Percentiles rank a stretch among this genome's conserved stretches.
Evolutionary conservation across 2,113 vertebrate genomes (phyloP).

Genomic region (Mormoops blainvillei): DNA sequence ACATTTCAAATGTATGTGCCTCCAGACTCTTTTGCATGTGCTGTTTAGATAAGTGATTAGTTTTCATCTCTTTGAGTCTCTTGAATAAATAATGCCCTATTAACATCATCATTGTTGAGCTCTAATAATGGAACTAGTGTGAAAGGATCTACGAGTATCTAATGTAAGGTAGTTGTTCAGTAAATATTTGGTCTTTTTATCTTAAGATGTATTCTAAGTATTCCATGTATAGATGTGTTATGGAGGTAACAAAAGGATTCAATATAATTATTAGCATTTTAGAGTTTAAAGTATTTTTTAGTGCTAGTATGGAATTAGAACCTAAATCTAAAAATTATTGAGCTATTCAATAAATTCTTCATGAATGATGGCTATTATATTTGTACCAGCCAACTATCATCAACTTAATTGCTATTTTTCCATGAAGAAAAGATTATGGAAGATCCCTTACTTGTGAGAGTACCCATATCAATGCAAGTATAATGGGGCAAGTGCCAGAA

Average conservation of each 20-base stretch:
- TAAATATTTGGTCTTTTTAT: constrained; percentile 38
- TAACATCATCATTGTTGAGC: neutral
- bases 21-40: neutral
- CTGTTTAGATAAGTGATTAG: neutral
- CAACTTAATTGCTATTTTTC: constrained; percentile 10
- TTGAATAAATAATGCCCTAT: constrained; percentile 16
- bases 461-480: neutral
- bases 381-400: neutral
- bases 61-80: constrained; percentile 12
- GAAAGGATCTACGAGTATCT: neutral
- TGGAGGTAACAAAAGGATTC: constrained; percentile 14
- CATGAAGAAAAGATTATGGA: constrained; percentile 2
- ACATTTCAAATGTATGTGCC: neutral
- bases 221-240: neutral
- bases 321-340: constrained; percentile 9
- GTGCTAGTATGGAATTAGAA: constrained; percentile 19
- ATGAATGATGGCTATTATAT: neutral
- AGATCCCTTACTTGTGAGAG: constrained; percentile 16
- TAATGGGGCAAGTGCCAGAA: neutral
- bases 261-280: constrained; percentile 28
- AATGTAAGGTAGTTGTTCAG: neutral
- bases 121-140: neutral
- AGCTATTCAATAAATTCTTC: constrained; percentile 5
- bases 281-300: constrained; percentile 10
- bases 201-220: constrained; percentile 9